Conservation (phyloP, 2,113 vertebrate genomes). For the Drymodes brunneopygia region DNA sequence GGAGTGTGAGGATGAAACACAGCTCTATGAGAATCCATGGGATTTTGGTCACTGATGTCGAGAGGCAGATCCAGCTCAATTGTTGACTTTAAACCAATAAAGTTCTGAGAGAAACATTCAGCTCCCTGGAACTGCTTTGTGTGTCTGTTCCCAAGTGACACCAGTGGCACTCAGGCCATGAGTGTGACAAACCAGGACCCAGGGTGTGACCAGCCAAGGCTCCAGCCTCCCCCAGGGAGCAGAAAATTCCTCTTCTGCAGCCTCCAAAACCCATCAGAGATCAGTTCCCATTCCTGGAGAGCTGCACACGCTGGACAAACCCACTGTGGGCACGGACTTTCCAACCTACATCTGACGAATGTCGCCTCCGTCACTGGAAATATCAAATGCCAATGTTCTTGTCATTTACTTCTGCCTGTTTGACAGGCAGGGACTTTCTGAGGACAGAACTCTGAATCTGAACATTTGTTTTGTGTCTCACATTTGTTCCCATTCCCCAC, state of each 20-base stretch:
- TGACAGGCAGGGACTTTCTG: constrained; percentile 13
- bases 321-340: not conserved
- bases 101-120: not conserved
- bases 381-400: not conserved
- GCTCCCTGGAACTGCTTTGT: rapidly evolving
- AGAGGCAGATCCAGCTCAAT: rapidly evolving
- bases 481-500: not conserved
- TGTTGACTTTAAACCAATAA: not conserved
- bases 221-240: not conserved
- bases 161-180: rapidly evolving
- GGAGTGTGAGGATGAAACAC: rapidly evolving
- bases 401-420: not conserved
- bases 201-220: not conserved
- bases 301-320: not conserved
- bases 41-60: not conserved
- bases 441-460: not conserved
- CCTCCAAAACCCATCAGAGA: rapidly evolving
- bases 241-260: not conserved
- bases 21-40: not conserved
- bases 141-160: rapidly evolving
- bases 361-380: constrained; percentile 13
- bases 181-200: not conserved
- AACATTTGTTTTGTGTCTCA: not conserved
- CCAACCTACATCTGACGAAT: not conserved
- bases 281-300: not conserved